A percentile compares a stretch with the other conserved stretches of the same genome.
phyloP scores from a whole-genome alignment of 2,888 invertebrate species.

The Lithosia quadra region DNA sequence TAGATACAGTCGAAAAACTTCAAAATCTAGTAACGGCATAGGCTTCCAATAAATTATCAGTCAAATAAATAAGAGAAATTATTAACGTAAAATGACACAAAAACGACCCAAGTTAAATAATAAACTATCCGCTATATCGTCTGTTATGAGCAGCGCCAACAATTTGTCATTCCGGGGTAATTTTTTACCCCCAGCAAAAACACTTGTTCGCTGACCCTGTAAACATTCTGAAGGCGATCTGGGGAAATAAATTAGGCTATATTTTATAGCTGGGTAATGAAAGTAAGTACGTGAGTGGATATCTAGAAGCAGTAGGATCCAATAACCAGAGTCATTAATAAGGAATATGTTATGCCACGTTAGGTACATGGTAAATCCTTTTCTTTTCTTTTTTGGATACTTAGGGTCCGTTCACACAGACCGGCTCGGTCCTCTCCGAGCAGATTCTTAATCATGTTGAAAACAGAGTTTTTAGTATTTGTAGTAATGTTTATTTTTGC shows the following conservation, averaged over 20 bases:
- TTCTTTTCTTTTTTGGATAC: too few relatives aligned
- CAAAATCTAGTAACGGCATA: too few relatives aligned
- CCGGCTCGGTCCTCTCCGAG: too few relatives aligned
- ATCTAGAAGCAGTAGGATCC: not conserved
- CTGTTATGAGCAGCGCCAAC: constrained; percentile 14
- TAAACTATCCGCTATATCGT: constrained; percentile 12
- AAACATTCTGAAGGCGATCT: constrained; percentile 15
- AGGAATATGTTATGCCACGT: too few relatives aligned
- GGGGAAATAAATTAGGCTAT: constrained; percentile 6
- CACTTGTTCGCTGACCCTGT: constrained; percentile 21
- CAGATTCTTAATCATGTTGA: too few relatives aligned
- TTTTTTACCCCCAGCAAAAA: constrained; percentile 37
- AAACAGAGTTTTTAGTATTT: too few relatives aligned
- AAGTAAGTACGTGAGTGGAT: not conserved
- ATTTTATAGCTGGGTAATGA: constrained; percentile 10
- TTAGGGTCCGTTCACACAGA: too few relatives aligned
- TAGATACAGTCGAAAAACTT: too few relatives aligned
- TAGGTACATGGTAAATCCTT: too few relatives aligned
- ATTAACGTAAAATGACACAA: constrained; percentile 9
- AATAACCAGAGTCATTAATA: not conserved
- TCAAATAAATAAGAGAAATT: too few relatives aligned
- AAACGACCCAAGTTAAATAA: constrained; percentile 3
- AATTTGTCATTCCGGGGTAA: constrained; percentile 48
- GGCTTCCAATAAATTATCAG: too few relatives aligned
- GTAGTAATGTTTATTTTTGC: too few relatives aligned